Percentiles rank a stretch among this genome's conserved stretches.
phyloP scores from a whole-genome alignment of 2,888 invertebrate genomes.

The Brachypterus glaber region DNA sequence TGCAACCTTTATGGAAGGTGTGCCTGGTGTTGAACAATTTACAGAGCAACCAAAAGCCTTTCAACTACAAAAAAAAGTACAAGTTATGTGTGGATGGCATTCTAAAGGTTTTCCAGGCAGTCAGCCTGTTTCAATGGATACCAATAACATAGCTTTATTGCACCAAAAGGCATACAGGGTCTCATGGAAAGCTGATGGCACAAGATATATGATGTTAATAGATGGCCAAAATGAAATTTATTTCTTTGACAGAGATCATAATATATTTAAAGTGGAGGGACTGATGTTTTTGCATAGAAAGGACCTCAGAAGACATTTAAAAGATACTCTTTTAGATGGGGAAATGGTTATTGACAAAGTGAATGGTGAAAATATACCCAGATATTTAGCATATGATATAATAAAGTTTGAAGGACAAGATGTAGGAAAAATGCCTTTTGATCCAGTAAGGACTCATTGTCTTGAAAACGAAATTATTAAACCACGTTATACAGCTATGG shows the following conservation, averaged over 20 bases:
- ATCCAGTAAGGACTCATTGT: constrained; percentile 61
- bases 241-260: constrained; percentile 92
- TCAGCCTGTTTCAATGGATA: constrained; percentile 96
- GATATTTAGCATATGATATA: constrained; percentile 93
- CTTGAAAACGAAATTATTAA: constrained; percentile 66
- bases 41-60: constrained; percentile 47
- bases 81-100: constrained; percentile 73
- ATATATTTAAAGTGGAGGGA: constrained; percentile 75
- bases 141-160: constrained; percentile 64
- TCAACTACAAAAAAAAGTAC: constrained; percentile 63
- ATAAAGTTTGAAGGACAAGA: constrained; percentile 71
- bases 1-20: constrained; percentile 78
- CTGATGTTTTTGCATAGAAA: constrained; percentile 71
- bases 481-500: constrained; percentile 67
- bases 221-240: constrained; percentile 76
- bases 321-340: constrained; percentile 83
- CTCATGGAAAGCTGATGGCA: constrained; percentile 99
- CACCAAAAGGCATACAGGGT: constrained; percentile 81
- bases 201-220: constrained; percentile 95
- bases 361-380: constrained; percentile 62
- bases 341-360: constrained; percentile 95
- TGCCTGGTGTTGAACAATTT: constrained; percentile 67
- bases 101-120: constrained; percentile 84
- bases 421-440: constrained; percentile 68
- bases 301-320: constrained; percentile 60